Conservation (phyloP, 2,888 invertebrate genomes). For the Luperina nickerlii region DNA sequence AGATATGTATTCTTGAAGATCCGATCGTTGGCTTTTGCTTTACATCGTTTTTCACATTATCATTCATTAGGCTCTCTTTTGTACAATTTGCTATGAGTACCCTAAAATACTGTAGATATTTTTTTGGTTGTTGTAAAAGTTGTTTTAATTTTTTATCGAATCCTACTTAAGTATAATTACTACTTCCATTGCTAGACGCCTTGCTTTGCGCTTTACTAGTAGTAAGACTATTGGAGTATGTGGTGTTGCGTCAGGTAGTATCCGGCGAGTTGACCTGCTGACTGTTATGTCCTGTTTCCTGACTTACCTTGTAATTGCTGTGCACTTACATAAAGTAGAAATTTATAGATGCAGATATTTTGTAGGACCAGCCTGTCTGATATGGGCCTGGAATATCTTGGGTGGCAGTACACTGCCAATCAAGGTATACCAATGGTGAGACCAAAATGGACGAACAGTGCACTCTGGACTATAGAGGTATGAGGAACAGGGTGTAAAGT, state of each 20-base stretch:
- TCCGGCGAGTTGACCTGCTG: constrained; percentile 43
- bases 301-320: constrained; percentile 20
- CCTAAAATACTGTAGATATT: background rate
- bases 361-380: background rate
- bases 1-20: background rate
- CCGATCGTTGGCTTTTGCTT: background rate
- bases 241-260: constrained; percentile 41
- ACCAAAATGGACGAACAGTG: background rate
- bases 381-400: background rate
- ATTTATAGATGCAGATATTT: background rate
- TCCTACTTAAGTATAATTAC: background rate
- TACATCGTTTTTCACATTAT: background rate
- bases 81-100: background rate
- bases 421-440: background rate
- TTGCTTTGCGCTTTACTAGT: background rate
- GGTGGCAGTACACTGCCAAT: background rate
- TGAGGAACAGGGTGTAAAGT: too few species aligned
- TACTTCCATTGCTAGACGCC: background rate
- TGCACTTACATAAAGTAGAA: constrained; percentile 13
- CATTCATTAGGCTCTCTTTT: background rate
- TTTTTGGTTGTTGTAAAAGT: background rate
- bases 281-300: constrained; percentile 45
- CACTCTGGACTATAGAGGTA: too few species aligned
- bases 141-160: background rate
- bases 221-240: background rate